Evolutionary conservation across 2,888 invertebrate species (phyloP), one percentile per base, ranked within the genome.

Genomic region (Agonopterix alstromeriana): DNA sequence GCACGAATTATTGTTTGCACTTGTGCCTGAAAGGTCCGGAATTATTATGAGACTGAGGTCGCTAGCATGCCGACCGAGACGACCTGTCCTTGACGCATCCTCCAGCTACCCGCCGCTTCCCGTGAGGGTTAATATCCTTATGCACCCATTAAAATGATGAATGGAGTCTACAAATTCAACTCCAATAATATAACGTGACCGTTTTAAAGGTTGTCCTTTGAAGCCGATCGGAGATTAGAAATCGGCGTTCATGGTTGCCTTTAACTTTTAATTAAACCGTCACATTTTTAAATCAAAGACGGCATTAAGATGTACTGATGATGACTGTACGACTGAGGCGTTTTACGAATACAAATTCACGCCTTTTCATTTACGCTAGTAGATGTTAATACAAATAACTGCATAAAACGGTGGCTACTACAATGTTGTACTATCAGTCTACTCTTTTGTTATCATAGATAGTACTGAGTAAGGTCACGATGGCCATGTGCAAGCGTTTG

Each of bases 1-100:
- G 53, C 60, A 52, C 54, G 57, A 60, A 66, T 67, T 66, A 62
- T 65, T 61, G 51, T 58, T 48, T 49, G 36, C 35, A 43, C 45
- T 53, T 56, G 54, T 53, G 60, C 51, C 49, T 50, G 52, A 44
- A 55, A 61, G 61, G 58, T 55, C 60, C 58, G 52, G 50, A 58
- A 56, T 61, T 60, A 66, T 65, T 62, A 61, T 60, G 54, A 55
- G 59, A 55, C 63, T 60, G 61, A 74, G 78, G 80, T 78, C 80
- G 71, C 57, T 60, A 65, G 82, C 70, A 63, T 81, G 61, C 66
- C 75, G 82, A 78, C 78, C 82, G 77, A 70, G 70, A 72, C 77
- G 76, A 70, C 68, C 72, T 70, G 80, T 80, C 81, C 81, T 86
- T 84, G 78, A 67, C 69, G 73, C 71, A 80, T 81, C 82, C 73